These are phyloP conservation scores for Lasiurus borealis DNA, from an alignment of 2,113 vertebrate genomes.

Conservation along the genomic window DNA sequence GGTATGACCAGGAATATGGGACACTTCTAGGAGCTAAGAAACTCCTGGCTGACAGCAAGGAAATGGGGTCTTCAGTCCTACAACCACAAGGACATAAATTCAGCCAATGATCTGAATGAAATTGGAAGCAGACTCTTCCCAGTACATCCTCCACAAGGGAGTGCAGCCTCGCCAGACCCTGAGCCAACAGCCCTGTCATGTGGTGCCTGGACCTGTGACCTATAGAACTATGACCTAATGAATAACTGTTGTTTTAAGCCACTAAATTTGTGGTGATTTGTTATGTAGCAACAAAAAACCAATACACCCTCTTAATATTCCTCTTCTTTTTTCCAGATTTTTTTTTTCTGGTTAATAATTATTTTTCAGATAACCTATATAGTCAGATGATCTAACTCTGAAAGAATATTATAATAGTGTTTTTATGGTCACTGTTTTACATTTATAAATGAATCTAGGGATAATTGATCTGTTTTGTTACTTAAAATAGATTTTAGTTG, in stretches of 20 bases:
- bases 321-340: not conserved
- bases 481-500: constrained; percentile 24
- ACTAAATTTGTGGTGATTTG: not conserved
- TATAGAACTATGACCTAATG: not conserved
- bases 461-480: not conserved
- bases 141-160: not conserved
- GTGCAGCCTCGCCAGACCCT: not conserved
- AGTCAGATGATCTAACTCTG: constrained; percentile 15
- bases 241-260: not conserved
- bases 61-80: not conserved
- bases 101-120: not conserved
- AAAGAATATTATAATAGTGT: constrained; percentile 14
- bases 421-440: constrained; percentile 34
- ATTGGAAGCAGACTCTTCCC: not conserved
- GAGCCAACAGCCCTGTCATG: not conserved
- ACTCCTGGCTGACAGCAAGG: not conserved
- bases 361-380: not conserved
- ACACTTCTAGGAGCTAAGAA: not conserved
- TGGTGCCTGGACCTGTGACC: not conserved
- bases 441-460: not conserved
- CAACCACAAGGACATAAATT: not conserved
- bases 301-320: not conserved
- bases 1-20: not conserved
- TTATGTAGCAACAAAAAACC: not conserved
- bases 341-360: constrained; percentile 25